These are phyloP conservation scores for Coranthus polyacanthus DNA, from an alignment of 2,797 vertebrate genomes.

Conservation along the genomic window DNA sequence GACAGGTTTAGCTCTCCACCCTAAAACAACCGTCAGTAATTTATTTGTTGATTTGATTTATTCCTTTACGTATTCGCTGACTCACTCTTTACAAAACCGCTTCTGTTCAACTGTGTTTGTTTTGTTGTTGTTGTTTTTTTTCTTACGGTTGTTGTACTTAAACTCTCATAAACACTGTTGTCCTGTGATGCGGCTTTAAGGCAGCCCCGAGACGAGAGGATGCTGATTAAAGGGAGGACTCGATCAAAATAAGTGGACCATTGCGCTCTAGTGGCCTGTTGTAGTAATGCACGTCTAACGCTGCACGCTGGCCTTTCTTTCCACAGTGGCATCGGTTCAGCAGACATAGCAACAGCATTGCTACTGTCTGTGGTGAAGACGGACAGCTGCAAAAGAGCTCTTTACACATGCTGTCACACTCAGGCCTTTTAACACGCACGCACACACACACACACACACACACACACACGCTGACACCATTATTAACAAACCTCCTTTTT, in stretches of 20 bases:
- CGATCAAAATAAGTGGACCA: conserved; percentile 42
- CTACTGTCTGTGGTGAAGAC: conserved; percentile 52
- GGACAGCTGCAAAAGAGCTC: conserved; percentile 48
- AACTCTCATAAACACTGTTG: too few relatives aligned
- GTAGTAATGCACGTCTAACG: conserved; percentile 16
- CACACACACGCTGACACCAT: conserved; percentile 31
- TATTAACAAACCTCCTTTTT: conserved; percentile 26
- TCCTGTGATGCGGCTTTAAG: too few relatives aligned
- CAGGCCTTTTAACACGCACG: not conserved
- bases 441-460: conserved; percentile 7
- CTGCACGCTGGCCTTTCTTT: conserved; percentile 16
- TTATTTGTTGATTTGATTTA: too few relatives aligned
- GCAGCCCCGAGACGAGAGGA: conserved; percentile 10
- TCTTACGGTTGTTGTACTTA: too few relatives aligned
- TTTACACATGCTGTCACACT: conserved; percentile 29
- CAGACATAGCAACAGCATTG: conserved; percentile 53
- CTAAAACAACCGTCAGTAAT: too few relatives aligned
- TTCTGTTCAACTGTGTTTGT: too few relatives aligned
- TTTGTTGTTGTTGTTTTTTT: too few relatives aligned
- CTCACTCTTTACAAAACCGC: too few relatives aligned
- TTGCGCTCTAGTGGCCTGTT: conserved; percentile 73
- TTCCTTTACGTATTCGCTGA: too few relatives aligned
- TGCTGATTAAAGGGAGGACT: conserved; percentile 10
- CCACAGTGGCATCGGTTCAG: conserved; percentile 27
- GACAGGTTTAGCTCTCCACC: too few relatives aligned